phyloP scores from a whole-genome alignment of 2,113 vertebrate genomes.

The Protomyctophum bolini region DNA sequence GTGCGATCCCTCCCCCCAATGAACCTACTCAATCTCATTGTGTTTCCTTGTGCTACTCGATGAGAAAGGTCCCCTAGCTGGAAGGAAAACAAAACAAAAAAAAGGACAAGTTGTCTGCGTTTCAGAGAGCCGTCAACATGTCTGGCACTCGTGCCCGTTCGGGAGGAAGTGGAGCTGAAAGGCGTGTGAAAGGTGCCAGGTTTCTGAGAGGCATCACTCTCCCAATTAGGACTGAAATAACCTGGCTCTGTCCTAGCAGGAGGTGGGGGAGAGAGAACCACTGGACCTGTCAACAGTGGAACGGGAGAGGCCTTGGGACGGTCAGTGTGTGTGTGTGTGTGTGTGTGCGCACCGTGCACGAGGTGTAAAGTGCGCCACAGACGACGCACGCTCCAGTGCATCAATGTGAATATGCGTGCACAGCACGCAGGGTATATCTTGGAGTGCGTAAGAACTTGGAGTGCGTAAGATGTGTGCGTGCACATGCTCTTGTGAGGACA shows the following conservation, averaged over 20 bases:
- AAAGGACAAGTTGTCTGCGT: slow-evolving; percentile 64
- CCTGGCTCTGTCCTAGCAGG: slow-evolving; percentile 61
- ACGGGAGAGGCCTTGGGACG: slow-evolving; percentile 4
- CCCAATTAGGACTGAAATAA: slow-evolving; percentile 78
- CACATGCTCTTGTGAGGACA: too few species aligned
- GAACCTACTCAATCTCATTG: slow-evolving; percentile 36
- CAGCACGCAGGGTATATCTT: too few species aligned
- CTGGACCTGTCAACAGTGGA: slow-evolving; percentile 9
- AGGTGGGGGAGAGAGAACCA: slow-evolving; percentile 7
- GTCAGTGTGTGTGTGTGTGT: slow-evolving; percentile 1
- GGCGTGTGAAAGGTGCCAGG: slow-evolving; percentile 75
- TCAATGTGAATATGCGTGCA: too few species aligned
- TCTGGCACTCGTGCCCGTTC: slow-evolving; percentile 60
- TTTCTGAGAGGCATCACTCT: slow-evolving; percentile 78
- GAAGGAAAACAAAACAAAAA: slow-evolving; percentile 6
- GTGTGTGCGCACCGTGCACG: not conserved
- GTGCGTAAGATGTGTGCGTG: too few species aligned
- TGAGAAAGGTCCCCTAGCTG: slow-evolving; percentile 35
- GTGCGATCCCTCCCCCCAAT: not conserved
- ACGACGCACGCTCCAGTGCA: too few species aligned
- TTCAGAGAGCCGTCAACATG: slow-evolving; percentile 72
- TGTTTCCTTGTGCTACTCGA: slow-evolving; percentile 17
- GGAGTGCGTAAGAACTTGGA: too few species aligned
- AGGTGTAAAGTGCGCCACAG: too few species aligned
- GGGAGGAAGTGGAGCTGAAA: slow-evolving; percentile 74